phyloP scores from a whole-genome alignment of 1,140 invertebrate species.

The Leptinotarsa defecta region DNA sequence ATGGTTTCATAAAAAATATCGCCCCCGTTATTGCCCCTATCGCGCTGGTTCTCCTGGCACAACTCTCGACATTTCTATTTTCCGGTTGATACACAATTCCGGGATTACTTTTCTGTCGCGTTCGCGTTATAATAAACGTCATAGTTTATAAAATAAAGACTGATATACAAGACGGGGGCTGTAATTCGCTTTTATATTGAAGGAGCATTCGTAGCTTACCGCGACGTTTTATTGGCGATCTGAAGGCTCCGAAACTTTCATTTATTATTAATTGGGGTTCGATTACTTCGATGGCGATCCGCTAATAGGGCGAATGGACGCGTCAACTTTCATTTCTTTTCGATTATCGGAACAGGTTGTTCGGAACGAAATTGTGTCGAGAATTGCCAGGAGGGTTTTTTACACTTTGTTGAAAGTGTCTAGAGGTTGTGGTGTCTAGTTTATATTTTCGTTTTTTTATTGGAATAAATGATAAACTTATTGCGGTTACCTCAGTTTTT shows the following conservation, averaged over 20 bases:
- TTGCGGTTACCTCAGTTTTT: too few relatives aligned
- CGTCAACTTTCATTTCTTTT: not conserved
- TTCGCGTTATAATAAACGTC: slow-evolving; percentile 2
- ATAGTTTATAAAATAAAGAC: not conserved
- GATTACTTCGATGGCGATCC: not conserved
- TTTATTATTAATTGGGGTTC: slow-evolving; percentile 7
- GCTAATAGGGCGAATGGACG: not conserved
- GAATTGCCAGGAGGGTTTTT: too few relatives aligned
- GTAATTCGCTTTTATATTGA: not conserved
- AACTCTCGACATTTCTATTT: not conserved
- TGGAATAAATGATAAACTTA: too few relatives aligned
- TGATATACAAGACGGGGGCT: not conserved
- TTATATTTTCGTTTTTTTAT: too few relatives aligned
- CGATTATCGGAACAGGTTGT: too few relatives aligned
- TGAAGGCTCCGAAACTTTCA: not conserved
- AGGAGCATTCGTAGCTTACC: not conserved
- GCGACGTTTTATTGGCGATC: slow-evolving; percentile 1
- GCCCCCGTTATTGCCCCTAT: too few relatives aligned
- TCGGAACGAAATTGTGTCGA: too few relatives aligned
- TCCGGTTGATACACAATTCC: slow-evolving; percentile 5
- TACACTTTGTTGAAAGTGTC: too few relatives aligned
- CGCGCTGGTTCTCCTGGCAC: too few relatives aligned
- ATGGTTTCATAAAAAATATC: too few relatives aligned
- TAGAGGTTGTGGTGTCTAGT: too few relatives aligned
- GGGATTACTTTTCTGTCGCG: not conserved